Percentiles rank a stretch among this genome's conserved stretches.
Evolutionary conservation across 2,113 vertebrate genomes (phyloP).

Genomic region (Oostethus manadensis): DNA sequence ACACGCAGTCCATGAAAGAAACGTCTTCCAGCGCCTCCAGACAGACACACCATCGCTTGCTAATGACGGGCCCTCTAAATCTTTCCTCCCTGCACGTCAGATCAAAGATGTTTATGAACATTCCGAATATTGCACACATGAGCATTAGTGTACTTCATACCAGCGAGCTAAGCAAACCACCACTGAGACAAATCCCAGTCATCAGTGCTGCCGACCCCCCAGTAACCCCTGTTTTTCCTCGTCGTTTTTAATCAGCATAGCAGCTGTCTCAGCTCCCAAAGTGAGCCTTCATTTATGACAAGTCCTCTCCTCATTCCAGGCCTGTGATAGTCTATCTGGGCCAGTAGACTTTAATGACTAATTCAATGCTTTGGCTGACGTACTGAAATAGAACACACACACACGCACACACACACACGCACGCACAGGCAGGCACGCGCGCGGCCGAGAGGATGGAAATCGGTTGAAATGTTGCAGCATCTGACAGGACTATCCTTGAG

Average conservation of each 20-base stretch:
- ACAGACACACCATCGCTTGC: constrained; percentile 6
- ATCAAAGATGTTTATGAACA: constrained; percentile 21
- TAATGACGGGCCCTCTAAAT: constrained; percentile 36
- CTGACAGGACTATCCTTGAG: constrained; percentile 67
- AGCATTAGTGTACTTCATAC: constrained; percentile 8
- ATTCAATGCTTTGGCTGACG: constrained; percentile 59
- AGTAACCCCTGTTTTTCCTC: constrained; percentile 46
- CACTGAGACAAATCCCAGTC: constrained; percentile 29
- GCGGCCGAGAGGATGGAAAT: constrained; percentile 46
- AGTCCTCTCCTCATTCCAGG: constrained; percentile 50
- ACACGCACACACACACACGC: constrained; percentile 45
- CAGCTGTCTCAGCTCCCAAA: constrained; percentile 48
- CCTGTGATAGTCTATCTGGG: constrained; percentile 69
- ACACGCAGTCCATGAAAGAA: neutral
- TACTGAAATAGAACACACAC: constrained; percentile 62
- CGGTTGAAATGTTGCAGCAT: constrained; percentile 68
- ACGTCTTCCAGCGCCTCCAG: constrained; percentile 27
- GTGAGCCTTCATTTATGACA: constrained; percentile 63
- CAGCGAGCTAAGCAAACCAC: constrained; percentile 36
- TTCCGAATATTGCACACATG: constrained; percentile 20
- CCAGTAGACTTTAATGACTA: constrained; percentile 68
- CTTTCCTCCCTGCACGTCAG: constrained; percentile 20
- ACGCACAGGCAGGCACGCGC: no score
- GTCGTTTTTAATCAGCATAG: constrained; percentile 14
- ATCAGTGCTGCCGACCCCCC: constrained; percentile 44